Conservation (phyloP, 2,888 invertebrate species). For the Leptogaster cylindrica region DNA sequence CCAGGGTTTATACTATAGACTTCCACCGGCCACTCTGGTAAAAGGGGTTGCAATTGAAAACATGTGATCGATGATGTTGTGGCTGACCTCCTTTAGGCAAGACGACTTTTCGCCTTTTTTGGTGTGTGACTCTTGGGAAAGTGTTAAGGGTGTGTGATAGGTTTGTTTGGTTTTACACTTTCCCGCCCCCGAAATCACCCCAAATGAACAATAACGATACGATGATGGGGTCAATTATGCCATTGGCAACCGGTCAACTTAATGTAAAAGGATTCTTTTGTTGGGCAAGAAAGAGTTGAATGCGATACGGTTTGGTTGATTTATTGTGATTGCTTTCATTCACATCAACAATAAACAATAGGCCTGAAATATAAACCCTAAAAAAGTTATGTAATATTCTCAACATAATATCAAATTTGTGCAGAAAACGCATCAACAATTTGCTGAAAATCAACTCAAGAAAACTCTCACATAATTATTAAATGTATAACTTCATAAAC, state of each 20-base stretch:
- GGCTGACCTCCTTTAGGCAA: slow-evolving; percentile 42
- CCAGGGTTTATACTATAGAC: too few relatives aligned
- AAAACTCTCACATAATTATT: too few relatives aligned
- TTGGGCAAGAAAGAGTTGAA: not conserved
- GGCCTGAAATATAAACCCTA: not conserved
- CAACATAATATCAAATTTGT: not conserved
- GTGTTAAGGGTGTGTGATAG: slow-evolving; percentile 41
- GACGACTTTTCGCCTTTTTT: not conserved
- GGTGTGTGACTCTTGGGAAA: not conserved
- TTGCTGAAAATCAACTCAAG: too few relatives aligned
- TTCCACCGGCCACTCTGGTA: not conserved
- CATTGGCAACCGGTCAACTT: slow-evolving; percentile 11
- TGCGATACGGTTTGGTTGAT: not conserved
- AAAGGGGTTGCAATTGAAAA: slow-evolving; percentile 41
- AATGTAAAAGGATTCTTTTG: not conserved
- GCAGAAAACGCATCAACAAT: not conserved
- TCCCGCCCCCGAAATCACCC: not conserved
- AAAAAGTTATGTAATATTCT: not conserved
- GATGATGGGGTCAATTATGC: slow-evolving; percentile 27
- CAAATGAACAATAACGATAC: not conserved
- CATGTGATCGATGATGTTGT: slow-evolving; percentile 46
- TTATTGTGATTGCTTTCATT: not conserved
- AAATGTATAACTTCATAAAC: too few relatives aligned
- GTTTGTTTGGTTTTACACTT: slow-evolving; percentile 28
- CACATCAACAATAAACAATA: not conserved